Evolutionary conservation across 2,797 vertebrate species (phyloP).

Genomic region (Cyprinodon diabolis): DNA sequence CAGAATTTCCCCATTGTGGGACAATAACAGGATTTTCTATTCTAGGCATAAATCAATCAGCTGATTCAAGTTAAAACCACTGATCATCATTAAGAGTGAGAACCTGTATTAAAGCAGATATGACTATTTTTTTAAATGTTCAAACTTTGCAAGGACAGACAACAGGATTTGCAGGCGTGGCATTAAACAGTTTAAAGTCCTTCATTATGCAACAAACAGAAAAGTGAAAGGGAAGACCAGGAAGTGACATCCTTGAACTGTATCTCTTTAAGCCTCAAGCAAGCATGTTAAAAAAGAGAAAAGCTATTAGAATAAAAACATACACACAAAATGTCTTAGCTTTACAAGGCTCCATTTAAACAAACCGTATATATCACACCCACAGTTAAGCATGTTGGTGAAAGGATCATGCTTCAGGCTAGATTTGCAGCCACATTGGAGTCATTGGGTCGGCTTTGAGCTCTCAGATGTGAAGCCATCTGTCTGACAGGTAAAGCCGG

Average conservation of each 20-base stretch:
- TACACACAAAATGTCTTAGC: no score
- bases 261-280: no score
- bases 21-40: no score
- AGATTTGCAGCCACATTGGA: neutral
- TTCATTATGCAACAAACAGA: neutral
- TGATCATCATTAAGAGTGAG: neutral
- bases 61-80: neutral
- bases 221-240: no score
- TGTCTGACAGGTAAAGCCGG: neutral
- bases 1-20: no score
- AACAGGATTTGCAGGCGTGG: neutral
- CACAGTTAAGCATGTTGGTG: neutral
- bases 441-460: neutral
- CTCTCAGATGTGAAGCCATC: neutral
- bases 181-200: neutral
- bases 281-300: no score
- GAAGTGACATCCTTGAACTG: no score
- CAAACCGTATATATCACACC: neutral
- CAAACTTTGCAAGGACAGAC: neutral
- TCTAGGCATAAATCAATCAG: neutral
- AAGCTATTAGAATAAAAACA: no score
- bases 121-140: neutral
- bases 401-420: neutral
- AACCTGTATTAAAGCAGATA: neutral
- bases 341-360: no score